These are phyloP conservation scores for Metaphire vulgaris DNA, from an alignment of 1,140 invertebrate genomes.

Conservation along the genomic window DNA sequence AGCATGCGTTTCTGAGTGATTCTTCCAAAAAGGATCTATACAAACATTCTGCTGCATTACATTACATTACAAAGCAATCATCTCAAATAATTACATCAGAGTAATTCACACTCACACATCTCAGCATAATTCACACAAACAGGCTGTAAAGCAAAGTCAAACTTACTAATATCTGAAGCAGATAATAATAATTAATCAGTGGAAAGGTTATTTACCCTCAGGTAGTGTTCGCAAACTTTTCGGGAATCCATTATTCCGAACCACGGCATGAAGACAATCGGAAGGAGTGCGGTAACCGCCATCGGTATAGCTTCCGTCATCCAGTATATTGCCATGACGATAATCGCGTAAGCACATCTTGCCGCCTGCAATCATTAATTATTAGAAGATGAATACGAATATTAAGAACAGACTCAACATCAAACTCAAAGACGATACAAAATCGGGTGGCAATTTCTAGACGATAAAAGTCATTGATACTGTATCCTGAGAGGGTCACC, in stretches of 20 bases:
- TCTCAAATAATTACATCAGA: neutral
- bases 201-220: constrained; percentile 24
- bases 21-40: too few relatives aligned
- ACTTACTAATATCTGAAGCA: neutral
- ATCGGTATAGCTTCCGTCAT: constrained; percentile 71
- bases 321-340: constrained; percentile 76
- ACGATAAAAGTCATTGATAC: neutral
- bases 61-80: neutral
- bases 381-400: neutral
- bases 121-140: neutral
- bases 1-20: too few relatives aligned
- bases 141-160: neutral
- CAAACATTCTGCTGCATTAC: too few relatives aligned
- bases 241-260: constrained; percentile 25
- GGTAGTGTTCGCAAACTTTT: constrained; percentile 21
- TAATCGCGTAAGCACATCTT: constrained; percentile 65
- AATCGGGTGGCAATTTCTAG: neutral
- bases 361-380: constrained; percentile 24
- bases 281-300: constrained; percentile 70
- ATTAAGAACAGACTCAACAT: neutral
- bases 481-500: too few relatives aligned
- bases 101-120: neutral
- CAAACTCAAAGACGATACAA: neutral
- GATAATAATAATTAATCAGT: neutral
- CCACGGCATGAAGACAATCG: constrained; percentile 68